Percentiles rank a stretch among this genome's conserved stretches.
These are phyloP conservation scores for Prionailurus viverrinus DNA, from an alignment of 2,113 vertebrate species.

Conservation along the genomic window DNA sequence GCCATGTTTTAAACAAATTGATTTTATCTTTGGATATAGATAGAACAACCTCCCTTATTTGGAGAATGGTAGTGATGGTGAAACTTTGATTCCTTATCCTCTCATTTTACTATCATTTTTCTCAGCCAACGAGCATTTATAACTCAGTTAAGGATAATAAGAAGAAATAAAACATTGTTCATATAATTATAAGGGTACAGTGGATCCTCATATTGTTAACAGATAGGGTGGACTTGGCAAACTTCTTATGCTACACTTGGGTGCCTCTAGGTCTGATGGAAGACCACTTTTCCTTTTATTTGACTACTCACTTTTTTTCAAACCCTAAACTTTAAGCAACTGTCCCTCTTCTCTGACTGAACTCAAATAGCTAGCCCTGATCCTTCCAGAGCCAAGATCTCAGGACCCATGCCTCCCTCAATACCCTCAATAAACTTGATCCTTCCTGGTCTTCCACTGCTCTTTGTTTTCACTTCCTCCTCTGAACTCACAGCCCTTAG, in stretches of 20 bases:
- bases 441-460: background rate
- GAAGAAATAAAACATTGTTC: conserved; percentile 5
- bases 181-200: background rate
- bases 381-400: background rate
- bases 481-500: background rate
- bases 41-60: background rate
- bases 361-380: background rate
- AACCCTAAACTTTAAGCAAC: background rate
- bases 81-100: background rate
- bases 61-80: background rate
- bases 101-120: conserved; percentile 50
- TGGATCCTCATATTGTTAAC: background rate
- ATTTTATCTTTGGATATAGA: conserved; percentile 18
- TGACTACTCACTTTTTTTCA: background rate
- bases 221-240: background rate
- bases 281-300: background rate
- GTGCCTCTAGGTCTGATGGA: background rate
- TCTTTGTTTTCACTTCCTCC: background rate
- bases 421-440: background rate
- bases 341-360: background rate
- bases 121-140: background rate
- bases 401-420: background rate
- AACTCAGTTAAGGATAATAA: conserved; percentile 15
- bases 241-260: background rate
- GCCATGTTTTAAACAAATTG: background rate